These are phyloP conservation scores for Exaiptasia diaphana DNA, from an alignment of 64 coral and sea anemone genomes.

Conservation along the genomic window DNA sequence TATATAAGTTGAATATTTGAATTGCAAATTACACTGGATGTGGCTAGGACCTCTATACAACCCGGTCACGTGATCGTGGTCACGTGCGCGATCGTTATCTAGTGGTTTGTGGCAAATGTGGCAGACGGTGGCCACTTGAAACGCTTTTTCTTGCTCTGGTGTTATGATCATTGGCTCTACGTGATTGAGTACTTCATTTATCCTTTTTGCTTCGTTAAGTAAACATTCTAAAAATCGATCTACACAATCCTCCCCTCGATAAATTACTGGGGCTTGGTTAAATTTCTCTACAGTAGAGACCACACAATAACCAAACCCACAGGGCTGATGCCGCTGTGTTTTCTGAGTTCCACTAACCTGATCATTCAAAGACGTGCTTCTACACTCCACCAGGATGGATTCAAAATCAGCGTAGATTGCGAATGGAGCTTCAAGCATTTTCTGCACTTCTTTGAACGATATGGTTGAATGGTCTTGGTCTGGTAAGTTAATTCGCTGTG, in stretches of 20 bases:
- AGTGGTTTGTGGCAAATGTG: neutral
- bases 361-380: neutral
- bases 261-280: neutral
- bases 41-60: conserved; percentile 14
- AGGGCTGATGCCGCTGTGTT: neutral
- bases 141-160: neutral
- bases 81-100: neutral
- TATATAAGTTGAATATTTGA: neutral
- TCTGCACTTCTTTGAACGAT: neutral
- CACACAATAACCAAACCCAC: neutral
- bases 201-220: conserved; percentile 16
- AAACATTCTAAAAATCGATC: conserved; percentile 34
- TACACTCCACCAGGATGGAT: neutral
- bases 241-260: conserved; percentile 35
- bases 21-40: conserved; percentile 8
- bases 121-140: neutral
- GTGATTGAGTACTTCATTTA: neutral
- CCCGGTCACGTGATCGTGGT: conserved; percentile 6
- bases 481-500: neutral
- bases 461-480: neutral
- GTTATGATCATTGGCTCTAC: conserved; percentile 29
- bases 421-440: neutral
- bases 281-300: neutral
- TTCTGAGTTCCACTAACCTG: too few relatives aligned
- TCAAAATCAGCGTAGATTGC: conserved; percentile 1